Percentiles rank a stretch among this genome's conserved stretches.
Conservation (phyloP, 2,113 vertebrate genomes). For the Rhegmatorhina hoffmannsi region DNA sequence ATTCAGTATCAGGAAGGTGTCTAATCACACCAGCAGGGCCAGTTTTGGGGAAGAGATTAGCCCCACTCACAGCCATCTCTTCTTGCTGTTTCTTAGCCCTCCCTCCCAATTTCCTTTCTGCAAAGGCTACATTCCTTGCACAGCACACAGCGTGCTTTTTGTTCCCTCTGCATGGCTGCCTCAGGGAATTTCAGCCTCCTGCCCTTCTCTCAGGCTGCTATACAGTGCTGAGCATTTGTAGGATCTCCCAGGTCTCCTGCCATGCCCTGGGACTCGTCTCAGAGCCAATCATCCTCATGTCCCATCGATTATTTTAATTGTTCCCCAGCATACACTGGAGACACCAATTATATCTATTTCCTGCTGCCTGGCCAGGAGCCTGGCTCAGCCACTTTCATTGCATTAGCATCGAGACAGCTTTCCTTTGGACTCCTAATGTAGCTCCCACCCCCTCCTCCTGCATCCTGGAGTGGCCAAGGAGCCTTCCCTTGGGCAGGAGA, state of each 20-base stretch:
- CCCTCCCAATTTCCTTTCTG: background rate
- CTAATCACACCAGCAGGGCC: background rate
- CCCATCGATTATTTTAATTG: background rate
- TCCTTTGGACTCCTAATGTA: background rate
- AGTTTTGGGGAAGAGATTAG: background rate
- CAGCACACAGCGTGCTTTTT: background rate
- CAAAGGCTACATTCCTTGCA: background rate
- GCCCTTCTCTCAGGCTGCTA: background rate
- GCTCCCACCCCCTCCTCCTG: background rate
- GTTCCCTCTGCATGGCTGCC: background rate
- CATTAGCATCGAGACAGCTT: background rate
- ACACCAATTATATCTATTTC: background rate
- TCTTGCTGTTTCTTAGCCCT: background rate
- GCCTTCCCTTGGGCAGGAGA: background rate
- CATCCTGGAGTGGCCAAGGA: background rate
- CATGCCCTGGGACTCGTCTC: background rate
- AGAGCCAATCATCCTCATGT: background rate
- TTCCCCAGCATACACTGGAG: background rate
- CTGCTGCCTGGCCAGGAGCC: constrained; percentile 16
- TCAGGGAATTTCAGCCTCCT: background rate
- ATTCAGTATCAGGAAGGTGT: background rate
- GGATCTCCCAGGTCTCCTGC: background rate
- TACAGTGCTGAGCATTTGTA: background rate
- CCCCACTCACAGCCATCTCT: background rate
- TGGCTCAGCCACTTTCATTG: constrained; percentile 1